These are phyloP conservation scores for Ectemnius lituratus DNA, from an alignment of 2,888 invertebrate species.

Conservation along the genomic window DNA sequence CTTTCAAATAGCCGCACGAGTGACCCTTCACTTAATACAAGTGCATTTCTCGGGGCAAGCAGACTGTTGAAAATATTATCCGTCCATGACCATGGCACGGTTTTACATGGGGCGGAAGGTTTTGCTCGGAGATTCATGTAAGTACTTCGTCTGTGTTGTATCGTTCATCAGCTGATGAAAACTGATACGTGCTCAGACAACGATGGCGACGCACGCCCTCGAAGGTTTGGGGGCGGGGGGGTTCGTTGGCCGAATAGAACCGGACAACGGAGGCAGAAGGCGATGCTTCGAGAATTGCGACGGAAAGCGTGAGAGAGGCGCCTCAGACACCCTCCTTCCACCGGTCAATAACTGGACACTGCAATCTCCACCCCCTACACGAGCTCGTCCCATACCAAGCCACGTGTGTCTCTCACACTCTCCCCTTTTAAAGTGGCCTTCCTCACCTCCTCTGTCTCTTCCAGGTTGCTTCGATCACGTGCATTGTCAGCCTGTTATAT, in stretches of 20 bases:
- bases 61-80: neutral
- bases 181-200: neutral
- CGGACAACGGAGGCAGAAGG: constrained; percentile 38
- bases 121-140: neutral
- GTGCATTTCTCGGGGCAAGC: too few relatives aligned
- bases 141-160: neutral
- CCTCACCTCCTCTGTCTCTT: constrained; percentile 22
- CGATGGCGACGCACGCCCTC: neutral
- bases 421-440: constrained; percentile 19
- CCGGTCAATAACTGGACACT: constrained; percentile 78
- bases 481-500: constrained; percentile 7
- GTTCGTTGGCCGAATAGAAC: constrained; percentile 29
- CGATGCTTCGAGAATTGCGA: constrained; percentile 51
- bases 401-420: constrained; percentile 24
- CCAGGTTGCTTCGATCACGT: constrained; percentile 5
- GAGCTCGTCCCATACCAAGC: constrained; percentile 41
- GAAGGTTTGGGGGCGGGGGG: constrained; percentile 14
- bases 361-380: constrained; percentile 58
- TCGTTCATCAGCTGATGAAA: neutral
- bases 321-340: constrained; percentile 64
- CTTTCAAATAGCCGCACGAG: too few relatives aligned
- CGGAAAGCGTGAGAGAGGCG: constrained; percentile 48
- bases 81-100: neutral
- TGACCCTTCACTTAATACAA: too few relatives aligned
- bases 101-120: neutral